Percentiles rank a stretch among this genome's conserved stretches.
Evolutionary conservation across 1,140 invertebrate genomes (phyloP).

Genomic region (Mercenaria mercenaria): DNA sequence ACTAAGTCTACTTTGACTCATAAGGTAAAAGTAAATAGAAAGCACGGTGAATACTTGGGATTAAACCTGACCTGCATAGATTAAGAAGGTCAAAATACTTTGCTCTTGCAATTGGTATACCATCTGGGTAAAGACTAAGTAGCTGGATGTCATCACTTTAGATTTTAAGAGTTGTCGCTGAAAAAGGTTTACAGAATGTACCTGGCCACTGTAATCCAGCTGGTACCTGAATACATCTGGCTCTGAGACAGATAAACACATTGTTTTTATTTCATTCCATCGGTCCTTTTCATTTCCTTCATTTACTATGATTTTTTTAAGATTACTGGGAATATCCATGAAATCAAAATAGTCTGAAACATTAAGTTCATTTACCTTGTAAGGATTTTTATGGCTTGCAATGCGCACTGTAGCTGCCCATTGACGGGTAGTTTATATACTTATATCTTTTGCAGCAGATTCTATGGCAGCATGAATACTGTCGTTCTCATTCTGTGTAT

Average conservation of each 20-base stretch:
- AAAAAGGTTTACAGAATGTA: not conserved
- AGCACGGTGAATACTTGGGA: not conserved
- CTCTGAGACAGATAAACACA: not conserved
- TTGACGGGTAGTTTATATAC: not conserved
- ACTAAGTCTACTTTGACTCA: not conserved
- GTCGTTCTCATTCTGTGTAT: conserved; percentile 31
- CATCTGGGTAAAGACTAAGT: not conserved
- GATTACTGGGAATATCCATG: not conserved
- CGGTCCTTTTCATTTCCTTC: not conserved
- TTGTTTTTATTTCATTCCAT: conserved; percentile 16
- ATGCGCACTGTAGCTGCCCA: not conserved
- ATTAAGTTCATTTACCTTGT: not conserved
- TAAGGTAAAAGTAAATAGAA: not conserved
- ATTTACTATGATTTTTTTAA: not conserved
- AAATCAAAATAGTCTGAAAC: not conserved
- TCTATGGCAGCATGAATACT: too few relatives aligned
- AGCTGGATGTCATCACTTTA: not conserved
- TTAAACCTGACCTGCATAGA: not conserved
- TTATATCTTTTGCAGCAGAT: not conserved
- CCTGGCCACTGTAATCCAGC: not conserved
- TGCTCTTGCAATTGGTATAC: not conserved
- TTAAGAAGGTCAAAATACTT: not conserved
- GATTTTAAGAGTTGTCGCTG: not conserved
- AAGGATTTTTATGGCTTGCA: not conserved
- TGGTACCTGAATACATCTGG: not conserved